phyloP scores from a whole-genome alignment of 2,888 invertebrate genomes.

The Pachycephus smyrnensis region DNA sequence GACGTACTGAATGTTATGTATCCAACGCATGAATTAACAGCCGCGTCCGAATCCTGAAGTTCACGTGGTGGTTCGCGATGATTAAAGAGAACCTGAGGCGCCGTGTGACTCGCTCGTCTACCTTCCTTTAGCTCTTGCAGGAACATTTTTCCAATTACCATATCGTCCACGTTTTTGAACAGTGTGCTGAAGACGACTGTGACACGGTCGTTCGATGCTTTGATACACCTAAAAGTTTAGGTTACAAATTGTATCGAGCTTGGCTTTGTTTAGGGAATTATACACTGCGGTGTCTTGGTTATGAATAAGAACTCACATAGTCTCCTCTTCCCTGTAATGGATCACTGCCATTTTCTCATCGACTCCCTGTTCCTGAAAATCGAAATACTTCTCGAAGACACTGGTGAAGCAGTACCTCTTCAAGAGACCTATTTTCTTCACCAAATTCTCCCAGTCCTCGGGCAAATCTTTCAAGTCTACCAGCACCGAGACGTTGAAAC shows the following conservation, averaged over 20 bases:
- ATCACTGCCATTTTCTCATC: constrained; percentile 96
- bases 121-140: constrained; percentile 99
- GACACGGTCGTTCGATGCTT: constrained; percentile 97
- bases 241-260: background rate
- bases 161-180: constrained; percentile 98
- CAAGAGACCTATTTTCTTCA: constrained; percentile 92
- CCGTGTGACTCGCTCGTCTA: constrained; percentile 93
- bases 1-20: constrained; percentile 97
- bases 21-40: constrained; percentile 96
- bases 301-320: constrained; percentile 78
- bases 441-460: constrained; percentile 87
- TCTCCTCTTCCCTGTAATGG: constrained; percentile 98
- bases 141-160: constrained; percentile 98
- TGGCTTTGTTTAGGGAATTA: background rate
- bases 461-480: constrained; percentile 95
- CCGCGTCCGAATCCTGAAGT: constrained; percentile 92
- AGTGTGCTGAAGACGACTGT: constrained; percentile 99
- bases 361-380: constrained; percentile 94
- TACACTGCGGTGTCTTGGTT: background rate
- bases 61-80: constrained; percentile 98
- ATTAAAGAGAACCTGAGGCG: constrained; percentile 90
- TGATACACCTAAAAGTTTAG: constrained; percentile 84
- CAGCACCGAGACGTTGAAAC: constrained; percentile 94
- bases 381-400: constrained; percentile 99
- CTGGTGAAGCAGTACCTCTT: constrained; percentile 99